Evolutionary conservation across 2,113 vertebrate genomes (phyloP).

Genomic region (Dromaius novaehollandiae): DNA sequence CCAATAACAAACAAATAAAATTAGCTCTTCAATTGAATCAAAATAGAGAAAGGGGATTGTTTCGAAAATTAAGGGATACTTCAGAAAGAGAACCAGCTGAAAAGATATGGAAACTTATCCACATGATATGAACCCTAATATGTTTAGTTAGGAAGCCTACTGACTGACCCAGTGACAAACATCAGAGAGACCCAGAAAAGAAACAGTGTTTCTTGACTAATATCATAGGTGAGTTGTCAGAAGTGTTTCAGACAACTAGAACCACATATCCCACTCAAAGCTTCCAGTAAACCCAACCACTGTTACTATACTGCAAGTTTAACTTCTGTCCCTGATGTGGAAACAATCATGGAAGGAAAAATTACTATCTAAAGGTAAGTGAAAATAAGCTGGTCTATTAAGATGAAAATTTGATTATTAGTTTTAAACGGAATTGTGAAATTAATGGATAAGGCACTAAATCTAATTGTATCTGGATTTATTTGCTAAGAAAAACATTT

Average conservation of each 20-base stretch:
- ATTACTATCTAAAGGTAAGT: neutral
- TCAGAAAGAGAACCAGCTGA: neutral
- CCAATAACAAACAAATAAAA: neutral
- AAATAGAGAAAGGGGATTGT: neutral
- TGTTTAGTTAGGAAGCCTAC: neutral
- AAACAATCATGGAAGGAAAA: neutral
- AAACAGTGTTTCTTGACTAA: neutral
- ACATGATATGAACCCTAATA: neutral
- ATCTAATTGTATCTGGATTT: neutral
- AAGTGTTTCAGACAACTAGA: neutral
- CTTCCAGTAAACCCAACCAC: neutral
- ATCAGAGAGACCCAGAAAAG: neutral
- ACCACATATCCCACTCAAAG: neutral
- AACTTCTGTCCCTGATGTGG: neutral
- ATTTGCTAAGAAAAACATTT: conserved; percentile 14
- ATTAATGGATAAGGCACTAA: neutral
- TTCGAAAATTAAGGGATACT: neutral
- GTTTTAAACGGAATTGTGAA: neutral
- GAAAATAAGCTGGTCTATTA: conserved; percentile 13
- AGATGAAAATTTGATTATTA: neutral
- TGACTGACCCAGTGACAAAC: neutral
- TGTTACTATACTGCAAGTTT: neutral
- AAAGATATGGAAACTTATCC: neutral
- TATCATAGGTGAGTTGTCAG: neutral
- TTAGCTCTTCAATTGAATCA: neutral